These are phyloP conservation scores for Falco naumanni DNA, from an alignment of 2,797 vertebrate genomes.

Conservation along the genomic window DNA sequence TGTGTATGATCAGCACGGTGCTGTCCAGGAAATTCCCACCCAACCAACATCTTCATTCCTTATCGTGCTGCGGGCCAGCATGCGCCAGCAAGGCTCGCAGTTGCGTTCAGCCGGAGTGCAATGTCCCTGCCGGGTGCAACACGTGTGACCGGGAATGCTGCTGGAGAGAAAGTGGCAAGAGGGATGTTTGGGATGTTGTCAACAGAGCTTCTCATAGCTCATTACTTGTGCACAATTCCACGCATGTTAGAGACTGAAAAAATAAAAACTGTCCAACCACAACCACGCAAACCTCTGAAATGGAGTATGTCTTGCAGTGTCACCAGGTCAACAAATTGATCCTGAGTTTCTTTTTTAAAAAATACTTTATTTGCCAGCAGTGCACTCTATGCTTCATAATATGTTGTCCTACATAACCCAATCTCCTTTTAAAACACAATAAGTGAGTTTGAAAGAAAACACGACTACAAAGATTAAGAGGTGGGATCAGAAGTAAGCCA, in stretches of 20 bases:
- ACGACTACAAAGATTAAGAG: conserved; percentile 1
- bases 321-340: not conserved
- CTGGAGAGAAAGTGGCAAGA: not conserved
- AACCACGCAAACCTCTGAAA: not conserved
- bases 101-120: rapidly evolving
- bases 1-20: rapidly evolving
- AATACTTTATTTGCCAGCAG: not conserved
- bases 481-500: conserved; percentile 58
- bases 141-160: rapidly evolving
- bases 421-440: not conserved
- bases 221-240: not conserved
- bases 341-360: not conserved
- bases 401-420: not conserved
- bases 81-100: rapidly evolving
- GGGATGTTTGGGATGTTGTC: not conserved
- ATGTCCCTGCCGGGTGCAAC: not conserved
- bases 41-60: not conserved
- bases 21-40: not conserved
- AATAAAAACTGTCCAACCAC: not conserved
- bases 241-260: not conserved
- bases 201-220: not conserved
- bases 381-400: not conserved
- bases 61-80: not conserved
- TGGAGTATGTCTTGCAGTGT: not conserved
- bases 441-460: conserved; percentile 37